These are phyloP conservation scores for Aphelinus atriplicis DNA, from an alignment of 1,140 invertebrate genomes.

Conservation along the genomic window DNA sequence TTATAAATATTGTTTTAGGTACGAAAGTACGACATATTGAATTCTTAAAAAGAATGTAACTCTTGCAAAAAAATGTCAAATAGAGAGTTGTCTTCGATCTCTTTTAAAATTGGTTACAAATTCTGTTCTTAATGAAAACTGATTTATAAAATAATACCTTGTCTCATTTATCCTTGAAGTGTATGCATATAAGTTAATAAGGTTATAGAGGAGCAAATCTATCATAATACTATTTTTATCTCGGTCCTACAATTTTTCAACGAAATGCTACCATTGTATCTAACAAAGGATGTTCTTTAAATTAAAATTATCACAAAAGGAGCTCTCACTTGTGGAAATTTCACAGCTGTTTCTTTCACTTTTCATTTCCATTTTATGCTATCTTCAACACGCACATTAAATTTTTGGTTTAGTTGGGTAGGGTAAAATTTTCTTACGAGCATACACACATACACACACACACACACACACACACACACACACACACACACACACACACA, in stretches of 20 bases:
- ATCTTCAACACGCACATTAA: background rate
- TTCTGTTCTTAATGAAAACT: background rate
- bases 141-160: constrained; percentile 30
- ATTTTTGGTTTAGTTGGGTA: constrained; percentile 30
- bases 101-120: background rate
- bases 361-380: background rate
- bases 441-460: constrained; percentile 13
- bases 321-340: constrained; percentile 18
- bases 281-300: background rate
- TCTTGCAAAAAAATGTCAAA: background rate
- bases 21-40: constrained; percentile 14
- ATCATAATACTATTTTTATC: constrained; percentile 1
- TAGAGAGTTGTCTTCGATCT: background rate
- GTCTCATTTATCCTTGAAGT: constrained; percentile 1
- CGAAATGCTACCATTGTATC: background rate
- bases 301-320: constrained; percentile 32
- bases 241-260: background rate
- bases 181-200: constrained; percentile 10
- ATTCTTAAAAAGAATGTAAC: constrained; percentile 7
- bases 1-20: constrained; percentile 28
- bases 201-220: background rate
- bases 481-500: constrained; percentile 16
- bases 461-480: background rate
- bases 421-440: constrained; percentile 14
- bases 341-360: constrained; percentile 6